A percentile compares a stretch with the other conserved stretches of the same genome.
phyloP scores from a whole-genome alignment of 2,797 vertebrate genomes.

The Valencia hispanica region DNA sequence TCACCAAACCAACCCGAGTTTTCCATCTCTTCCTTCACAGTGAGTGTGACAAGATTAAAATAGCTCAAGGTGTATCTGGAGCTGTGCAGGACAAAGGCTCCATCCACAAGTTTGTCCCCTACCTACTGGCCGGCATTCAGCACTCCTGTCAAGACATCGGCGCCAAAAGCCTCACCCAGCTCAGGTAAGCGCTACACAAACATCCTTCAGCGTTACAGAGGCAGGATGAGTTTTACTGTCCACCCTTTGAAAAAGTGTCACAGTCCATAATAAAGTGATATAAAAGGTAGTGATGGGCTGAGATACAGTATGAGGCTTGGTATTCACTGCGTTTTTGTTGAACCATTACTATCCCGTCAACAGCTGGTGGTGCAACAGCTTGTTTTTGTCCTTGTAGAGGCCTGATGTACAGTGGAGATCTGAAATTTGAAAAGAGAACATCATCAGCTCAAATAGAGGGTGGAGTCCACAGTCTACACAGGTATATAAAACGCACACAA shows the following conservation, averaged over 20 bases:
- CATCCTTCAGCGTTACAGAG: not conserved
- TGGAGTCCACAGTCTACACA: slow-evolving; percentile 95
- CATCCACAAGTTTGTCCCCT: slow-evolving; percentile 97
- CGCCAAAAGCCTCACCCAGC: slow-evolving; percentile 93
- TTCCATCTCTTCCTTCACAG: slow-evolving; percentile 68
- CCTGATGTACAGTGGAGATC: slow-evolving; percentile 98
- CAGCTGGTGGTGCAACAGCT: not conserved
- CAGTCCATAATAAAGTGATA: not conserved
- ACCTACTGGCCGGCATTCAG: slow-evolving; percentile 95
- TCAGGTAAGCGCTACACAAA: slow-evolving; percentile 81
- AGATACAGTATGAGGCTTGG: not conserved
- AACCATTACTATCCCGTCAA: not conserved
- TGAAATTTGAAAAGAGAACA: slow-evolving; percentile 98
- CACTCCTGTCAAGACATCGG: slow-evolving; percentile 99
- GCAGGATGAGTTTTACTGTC: too few relatives aligned
- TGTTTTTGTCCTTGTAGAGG: slow-evolving; percentile 76
- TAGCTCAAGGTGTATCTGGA: slow-evolving; percentile 97
- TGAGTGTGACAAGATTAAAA: slow-evolving; percentile 97
- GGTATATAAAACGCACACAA: slow-evolving; percentile 78
- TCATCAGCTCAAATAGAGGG: slow-evolving; percentile 94
- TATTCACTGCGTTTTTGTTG: not conserved
- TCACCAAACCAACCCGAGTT: not conserved
- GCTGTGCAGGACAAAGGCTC: slow-evolving; percentile 98
- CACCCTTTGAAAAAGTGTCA: not conserved
- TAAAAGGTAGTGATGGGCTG: not conserved